These are phyloP conservation scores for Ameiurus melas DNA, from an alignment of 2,113 vertebrate species.

Conservation along the genomic window DNA sequence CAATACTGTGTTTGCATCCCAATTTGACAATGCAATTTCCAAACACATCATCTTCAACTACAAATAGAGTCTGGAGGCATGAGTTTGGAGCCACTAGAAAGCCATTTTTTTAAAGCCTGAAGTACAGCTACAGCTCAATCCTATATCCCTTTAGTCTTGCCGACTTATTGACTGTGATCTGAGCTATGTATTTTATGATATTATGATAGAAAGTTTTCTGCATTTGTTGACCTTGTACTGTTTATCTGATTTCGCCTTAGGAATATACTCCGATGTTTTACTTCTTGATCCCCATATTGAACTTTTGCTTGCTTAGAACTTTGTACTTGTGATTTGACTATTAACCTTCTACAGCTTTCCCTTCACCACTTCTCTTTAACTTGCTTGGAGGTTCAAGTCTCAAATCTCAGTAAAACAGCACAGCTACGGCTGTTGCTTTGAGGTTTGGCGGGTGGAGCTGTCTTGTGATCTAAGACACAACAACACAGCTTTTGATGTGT, in stretches of 20 bases:
- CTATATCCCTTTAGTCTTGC: background rate
- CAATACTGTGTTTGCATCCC: background rate
- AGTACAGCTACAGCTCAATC: background rate
- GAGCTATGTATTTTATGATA: background rate
- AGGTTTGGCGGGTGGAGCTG: background rate
- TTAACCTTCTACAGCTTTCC: background rate
- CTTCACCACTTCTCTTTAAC: background rate
- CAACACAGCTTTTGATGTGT: too few relatives aligned
- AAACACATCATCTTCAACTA: background rate
- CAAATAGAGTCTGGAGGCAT: background rate
- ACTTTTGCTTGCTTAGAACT: background rate
- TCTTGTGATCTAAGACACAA: background rate
- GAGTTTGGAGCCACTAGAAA: background rate
- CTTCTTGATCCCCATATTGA: background rate
- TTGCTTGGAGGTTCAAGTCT: slow-evolving; percentile 42
- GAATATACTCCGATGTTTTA: background rate
- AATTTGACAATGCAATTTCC: background rate
- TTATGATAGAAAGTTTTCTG: background rate
- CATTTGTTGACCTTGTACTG: background rate
- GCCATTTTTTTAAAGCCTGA: background rate
- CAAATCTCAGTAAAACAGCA: slow-evolving; percentile 43
- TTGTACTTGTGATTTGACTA: background rate
- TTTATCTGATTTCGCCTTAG: slow-evolving; percentile 18
- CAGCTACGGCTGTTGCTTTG: background rate
- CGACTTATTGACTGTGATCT: background rate